Evolutionary conservation across 2,113 vertebrate species (phyloP).

Genomic region (Pygoscelis antarcticus): DNA sequence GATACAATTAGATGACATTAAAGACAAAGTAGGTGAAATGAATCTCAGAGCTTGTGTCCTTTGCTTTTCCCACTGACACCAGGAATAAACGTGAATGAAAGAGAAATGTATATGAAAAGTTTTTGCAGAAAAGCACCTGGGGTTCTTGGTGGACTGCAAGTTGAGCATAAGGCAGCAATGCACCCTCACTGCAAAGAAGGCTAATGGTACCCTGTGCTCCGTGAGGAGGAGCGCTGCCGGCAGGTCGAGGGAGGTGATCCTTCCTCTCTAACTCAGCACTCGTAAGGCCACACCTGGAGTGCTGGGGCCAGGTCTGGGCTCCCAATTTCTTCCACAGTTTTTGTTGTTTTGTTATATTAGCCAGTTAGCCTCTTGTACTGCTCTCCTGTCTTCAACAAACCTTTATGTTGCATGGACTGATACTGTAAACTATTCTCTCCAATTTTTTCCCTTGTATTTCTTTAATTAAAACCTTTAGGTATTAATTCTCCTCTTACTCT

Average conservation of each 20-base stretch:
- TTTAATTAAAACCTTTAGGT: not conserved
- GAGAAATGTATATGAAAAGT: not conserved
- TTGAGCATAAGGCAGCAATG: not conserved
- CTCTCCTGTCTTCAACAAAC: not conserved
- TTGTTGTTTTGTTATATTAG: not conserved
- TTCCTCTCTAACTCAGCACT: not conserved
- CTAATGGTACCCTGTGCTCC: not conserved
- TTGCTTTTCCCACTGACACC: not conserved
- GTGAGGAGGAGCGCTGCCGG: rapidly evolving
- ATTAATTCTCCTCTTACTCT: not conserved
- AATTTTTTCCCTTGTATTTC: not conserved
- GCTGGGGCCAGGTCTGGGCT: not conserved
- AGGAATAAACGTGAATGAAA: not conserved
- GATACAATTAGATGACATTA: not conserved
- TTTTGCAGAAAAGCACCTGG: not conserved
- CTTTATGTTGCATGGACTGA: not conserved
- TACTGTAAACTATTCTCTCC: not conserved
- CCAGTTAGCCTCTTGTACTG: not conserved
- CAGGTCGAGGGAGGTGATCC: not conserved
- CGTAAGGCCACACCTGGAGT: not conserved
- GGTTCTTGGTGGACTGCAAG: not conserved
- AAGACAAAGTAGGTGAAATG: not conserved
- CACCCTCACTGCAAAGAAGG: not conserved
- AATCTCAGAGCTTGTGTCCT: not conserved
- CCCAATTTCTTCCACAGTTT: not conserved